Evolutionary conservation across 2,888 invertebrate species (phyloP).

Genomic region (Nemoura dubitans): DNA sequence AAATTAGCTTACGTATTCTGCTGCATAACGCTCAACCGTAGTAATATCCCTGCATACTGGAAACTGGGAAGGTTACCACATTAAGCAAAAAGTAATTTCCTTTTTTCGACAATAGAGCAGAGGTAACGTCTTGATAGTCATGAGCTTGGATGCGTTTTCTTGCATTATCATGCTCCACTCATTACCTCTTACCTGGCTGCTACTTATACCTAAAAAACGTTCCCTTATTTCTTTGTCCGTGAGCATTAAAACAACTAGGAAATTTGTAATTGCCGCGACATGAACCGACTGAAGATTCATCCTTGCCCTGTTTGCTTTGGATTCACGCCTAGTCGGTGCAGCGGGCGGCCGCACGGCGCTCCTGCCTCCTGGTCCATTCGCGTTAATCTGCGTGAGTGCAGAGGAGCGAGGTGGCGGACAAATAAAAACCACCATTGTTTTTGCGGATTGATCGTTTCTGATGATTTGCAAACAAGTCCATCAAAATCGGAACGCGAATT

Average conservation of each 20-base stretch:
- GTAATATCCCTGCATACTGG: background rate
- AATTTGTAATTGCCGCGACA: background rate
- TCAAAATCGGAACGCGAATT: no score
- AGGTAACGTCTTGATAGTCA: background rate
- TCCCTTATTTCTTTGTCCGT: background rate
- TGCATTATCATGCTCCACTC: constrained; percentile 45
- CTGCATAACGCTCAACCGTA: background rate
- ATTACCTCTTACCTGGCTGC: constrained; percentile 37
- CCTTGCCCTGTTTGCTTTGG: no score
- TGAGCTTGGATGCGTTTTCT: constrained; percentile 39
- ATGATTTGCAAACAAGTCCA: no score
- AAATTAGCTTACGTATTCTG: background rate
- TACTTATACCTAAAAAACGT: constrained; percentile 20
- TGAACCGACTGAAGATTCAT: background rate
- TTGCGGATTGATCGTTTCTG: no score
- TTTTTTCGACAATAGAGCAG: background rate
- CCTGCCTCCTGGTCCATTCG: no score
- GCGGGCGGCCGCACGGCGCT: no score
- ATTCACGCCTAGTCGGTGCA: no score
- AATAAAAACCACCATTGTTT: no score
- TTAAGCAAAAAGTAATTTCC: background rate
- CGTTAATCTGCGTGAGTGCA: no score
- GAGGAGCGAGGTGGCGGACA: no score
- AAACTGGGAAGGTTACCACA: background rate
- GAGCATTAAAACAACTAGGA: background rate